Conservation (phyloP, 2,113 vertebrate species). For the Epinephelus lanceolatus region DNA sequence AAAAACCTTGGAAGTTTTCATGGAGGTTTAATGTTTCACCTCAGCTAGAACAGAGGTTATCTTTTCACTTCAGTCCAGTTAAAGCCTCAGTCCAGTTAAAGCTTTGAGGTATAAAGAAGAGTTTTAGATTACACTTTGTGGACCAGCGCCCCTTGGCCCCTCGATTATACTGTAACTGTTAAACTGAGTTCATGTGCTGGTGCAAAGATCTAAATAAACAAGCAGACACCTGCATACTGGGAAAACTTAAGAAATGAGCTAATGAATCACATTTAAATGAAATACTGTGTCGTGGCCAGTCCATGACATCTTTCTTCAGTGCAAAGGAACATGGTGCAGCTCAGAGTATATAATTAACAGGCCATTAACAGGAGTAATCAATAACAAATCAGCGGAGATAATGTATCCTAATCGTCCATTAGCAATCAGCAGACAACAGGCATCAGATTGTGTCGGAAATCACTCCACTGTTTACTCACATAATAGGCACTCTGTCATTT, state of each 20-base stretch:
- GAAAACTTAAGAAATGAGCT: too few relatives aligned
- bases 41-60: neutral
- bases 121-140: neutral
- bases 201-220: too few relatives aligned
- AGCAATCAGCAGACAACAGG: slow-evolving; percentile 5
- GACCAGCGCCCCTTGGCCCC: neutral
- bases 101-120: neutral
- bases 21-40: slow-evolving; percentile 10
- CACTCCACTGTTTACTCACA: neutral
- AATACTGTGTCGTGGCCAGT: neutral
- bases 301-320: neutral
- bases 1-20: neutral
- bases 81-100: neutral
- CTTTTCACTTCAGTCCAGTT: neutral
- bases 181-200: too few relatives aligned
- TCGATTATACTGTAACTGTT: neutral
- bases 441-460: neutral
- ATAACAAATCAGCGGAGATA: slow-evolving; percentile 4
- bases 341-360: neutral
- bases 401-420: slow-evolving; percentile 11
- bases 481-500: neutral
- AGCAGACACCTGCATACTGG: too few relatives aligned
- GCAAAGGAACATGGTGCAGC: neutral
- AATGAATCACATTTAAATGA: too few relatives aligned
- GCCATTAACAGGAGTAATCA: neutral